Evolutionary conservation across 1,140 invertebrate species (phyloP).

Genomic region (Gryon sp.): DNA sequence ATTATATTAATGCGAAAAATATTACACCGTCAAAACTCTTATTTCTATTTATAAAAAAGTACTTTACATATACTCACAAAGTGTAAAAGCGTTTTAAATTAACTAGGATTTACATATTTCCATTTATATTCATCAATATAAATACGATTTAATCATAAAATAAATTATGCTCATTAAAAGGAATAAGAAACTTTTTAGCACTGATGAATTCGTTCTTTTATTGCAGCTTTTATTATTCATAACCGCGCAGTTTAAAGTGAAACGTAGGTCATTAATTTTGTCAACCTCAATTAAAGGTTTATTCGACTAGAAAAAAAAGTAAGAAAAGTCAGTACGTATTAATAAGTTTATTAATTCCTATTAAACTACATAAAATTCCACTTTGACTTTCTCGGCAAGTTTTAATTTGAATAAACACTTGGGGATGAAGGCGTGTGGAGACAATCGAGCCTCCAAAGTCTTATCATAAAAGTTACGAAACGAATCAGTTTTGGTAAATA

Average conservation of each 20-base stretch:
- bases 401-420: conserved; percentile 45
- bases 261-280: conserved; percentile 7
- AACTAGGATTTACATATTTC: no score
- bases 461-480: conserved; percentile 20
- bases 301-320: conserved; percentile 17
- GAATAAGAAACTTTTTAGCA: conserved; percentile 31
- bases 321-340: conserved; percentile 11
- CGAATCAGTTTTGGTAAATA: conserved; percentile 28
- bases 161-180: conserved; percentile 41
- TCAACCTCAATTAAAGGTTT: conserved; percentile 30
- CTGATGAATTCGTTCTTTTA: conserved; percentile 30
- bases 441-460: conserved; percentile 28
- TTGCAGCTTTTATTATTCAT: conserved; percentile 28
- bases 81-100: no score
- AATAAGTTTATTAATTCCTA: conserved; percentile 44
- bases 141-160: conserved; percentile 47
- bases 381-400: conserved; percentile 24
- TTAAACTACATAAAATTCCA: conserved; percentile 25
- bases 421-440: not conserved
- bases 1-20: no score
- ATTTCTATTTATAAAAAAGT: no score
- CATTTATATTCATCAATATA: no score
- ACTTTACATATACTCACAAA: no score
- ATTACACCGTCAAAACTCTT: no score
- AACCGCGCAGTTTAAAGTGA: not conserved